Conservation (phyloP, 2,797 vertebrate genomes). For the Chloroceryle amazona region DNA sequence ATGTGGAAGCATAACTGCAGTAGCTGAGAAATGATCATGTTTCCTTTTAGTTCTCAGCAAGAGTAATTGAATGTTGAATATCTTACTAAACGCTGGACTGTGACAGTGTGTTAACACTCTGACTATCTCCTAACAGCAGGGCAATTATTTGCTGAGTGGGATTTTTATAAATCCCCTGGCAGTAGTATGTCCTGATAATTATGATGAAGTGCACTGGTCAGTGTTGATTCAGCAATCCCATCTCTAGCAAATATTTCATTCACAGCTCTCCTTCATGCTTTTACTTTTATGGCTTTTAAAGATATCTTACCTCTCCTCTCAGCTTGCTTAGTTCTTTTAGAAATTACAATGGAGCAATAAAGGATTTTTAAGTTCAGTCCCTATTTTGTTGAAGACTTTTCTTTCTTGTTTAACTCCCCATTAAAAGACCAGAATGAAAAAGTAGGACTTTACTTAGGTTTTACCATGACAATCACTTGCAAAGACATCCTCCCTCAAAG, state of each 20-base stretch:
- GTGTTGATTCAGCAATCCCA: constrained; percentile 91
- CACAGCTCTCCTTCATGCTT: constrained; percentile 80
- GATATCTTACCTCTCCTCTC: constrained; percentile 39
- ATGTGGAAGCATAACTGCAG: constrained; percentile 59
- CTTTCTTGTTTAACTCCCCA: neutral
- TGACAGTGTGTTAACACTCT: constrained; percentile 84
- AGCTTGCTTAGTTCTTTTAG: constrained; percentile 1
- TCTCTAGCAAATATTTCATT: constrained; percentile 80
- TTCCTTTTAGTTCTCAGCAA: constrained; percentile 81
- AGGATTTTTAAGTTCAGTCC: neutral
- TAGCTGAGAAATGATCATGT: constrained; percentile 80
- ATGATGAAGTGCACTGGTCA: constrained; percentile 93
- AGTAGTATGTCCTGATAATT: constrained; percentile 88
- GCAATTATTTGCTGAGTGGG: constrained; percentile 92
- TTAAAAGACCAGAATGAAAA: neutral
- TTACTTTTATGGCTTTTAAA: constrained; percentile 74
- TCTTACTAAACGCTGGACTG: constrained; percentile 82
- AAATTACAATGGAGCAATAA: neutral
- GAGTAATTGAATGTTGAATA: constrained; percentile 85
- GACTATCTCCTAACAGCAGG: constrained; percentile 87
- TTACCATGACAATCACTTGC: neutral
- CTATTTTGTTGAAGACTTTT: neutral
- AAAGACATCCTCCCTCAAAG: neutral
- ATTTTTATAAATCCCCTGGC: constrained; percentile 91
- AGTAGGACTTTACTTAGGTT: constrained; percentile 17